Evolutionary conservation across 2,797 vertebrate genomes (phyloP), one percentile per base, ranked within the genome.

Genomic region (Onychomys torridus): DNA sequence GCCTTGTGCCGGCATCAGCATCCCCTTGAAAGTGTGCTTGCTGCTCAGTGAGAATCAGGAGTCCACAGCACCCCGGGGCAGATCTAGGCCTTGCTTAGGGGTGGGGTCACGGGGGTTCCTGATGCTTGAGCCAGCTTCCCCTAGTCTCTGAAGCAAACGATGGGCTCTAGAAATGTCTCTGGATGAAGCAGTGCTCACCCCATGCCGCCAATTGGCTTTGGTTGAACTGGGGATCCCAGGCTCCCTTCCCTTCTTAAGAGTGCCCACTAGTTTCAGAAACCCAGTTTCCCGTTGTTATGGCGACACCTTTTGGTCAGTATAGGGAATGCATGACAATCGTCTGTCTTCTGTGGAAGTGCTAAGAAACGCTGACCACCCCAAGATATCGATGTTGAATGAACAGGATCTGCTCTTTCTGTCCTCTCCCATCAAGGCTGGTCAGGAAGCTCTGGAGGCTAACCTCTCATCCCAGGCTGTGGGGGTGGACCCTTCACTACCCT

Each of bases 251-350:
- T 75, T 88, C 40, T 34, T 21, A 57, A 84, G 67, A 6, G 49
- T 71, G 25, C 57, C 4, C 1, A 1, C 4, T 0, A 1, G 25
- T 71, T 59, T 65, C 17, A 40, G 32, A 81, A 87, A 77, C 21
- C 57, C 6, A 1, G 23, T 40, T 96, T 95, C 0, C 8, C 52
- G 94, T 89, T 96, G 92, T 32, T 0, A 40, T 94, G 92, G 97
- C 71, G 97, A 97, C 98, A 77, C 96, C 98, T 95, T 81, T 97
- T 97, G 98, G 98, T 93, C 86, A 57, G 4, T 2, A 8, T 4
- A 37, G 40, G 52, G 55, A 95, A 87, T 57, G 55, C 88, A 57
- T 34, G 37, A 27, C 17, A 1, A n/a, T 32, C 27, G 2, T 12
- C 82, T 10, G 14, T 13, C 43, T 32, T 29, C 19, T 3, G 25